These are phyloP conservation scores for Saccostrea cuccullata DNA, from an alignment of 1,140 invertebrate species.

Conservation along the genomic window DNA sequence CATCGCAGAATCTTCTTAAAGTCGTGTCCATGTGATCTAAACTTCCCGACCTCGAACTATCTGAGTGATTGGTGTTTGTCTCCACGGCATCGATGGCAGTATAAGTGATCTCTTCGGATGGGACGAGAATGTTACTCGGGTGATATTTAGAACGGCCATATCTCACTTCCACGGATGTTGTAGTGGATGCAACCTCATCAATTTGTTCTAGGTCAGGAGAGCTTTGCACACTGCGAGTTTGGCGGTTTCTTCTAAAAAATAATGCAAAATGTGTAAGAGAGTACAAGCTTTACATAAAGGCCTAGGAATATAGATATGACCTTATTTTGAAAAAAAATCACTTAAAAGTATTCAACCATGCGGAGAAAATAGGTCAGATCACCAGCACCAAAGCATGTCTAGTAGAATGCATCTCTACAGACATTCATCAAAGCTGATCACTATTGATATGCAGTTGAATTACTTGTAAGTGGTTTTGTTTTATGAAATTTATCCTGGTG, in stretches of 20 bases:
- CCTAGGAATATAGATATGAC: too few species aligned
- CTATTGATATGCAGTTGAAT: too few species aligned
- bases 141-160: conserved; percentile 12
- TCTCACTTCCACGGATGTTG: not conserved
- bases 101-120: conserved; percentile 12
- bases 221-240: not conserved
- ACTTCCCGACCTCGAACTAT: not conserved
- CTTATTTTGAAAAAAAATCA: too few species aligned
- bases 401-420: too few species aligned
- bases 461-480: too few species aligned
- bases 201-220: not conserved
- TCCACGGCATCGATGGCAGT: not conserved
- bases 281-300: too few species aligned
- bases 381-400: too few species aligned
- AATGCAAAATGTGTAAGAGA: too few species aligned
- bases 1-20: not conserved
- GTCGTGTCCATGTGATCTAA: not conserved
- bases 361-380: too few species aligned
- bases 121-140: not conserved
- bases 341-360: too few species aligned
- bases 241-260: not conserved
- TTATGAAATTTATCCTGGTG: too few species aligned
- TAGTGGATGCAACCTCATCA: not conserved
- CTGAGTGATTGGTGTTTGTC: not conserved
- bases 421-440: too few species aligned